A percentile compares a stretch with the other conserved stretches of the same genome.
Conservation (phyloP, 2,797 vertebrate genomes). For the Melanitta fusca region DNA sequence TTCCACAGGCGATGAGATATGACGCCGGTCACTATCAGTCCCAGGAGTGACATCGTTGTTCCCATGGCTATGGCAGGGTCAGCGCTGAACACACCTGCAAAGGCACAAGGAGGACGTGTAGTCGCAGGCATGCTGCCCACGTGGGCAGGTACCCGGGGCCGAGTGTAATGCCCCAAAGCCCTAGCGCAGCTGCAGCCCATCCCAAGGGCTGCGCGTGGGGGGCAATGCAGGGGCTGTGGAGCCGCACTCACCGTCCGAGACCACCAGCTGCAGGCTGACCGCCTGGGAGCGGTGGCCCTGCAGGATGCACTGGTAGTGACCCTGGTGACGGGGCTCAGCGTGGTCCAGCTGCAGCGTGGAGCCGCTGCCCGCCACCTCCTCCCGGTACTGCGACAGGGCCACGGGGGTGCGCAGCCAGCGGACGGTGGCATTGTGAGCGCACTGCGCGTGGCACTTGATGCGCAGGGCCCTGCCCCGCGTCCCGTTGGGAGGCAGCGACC, state of each 20-base stretch:
- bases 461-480: background rate
- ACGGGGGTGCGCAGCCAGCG: slow-evolving; percentile 64
- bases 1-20: slow-evolving; percentile 20
- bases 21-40: background rate
- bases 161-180: accelerated
- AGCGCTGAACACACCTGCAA: background rate
- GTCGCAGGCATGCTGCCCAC: accelerated
- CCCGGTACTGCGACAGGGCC: slow-evolving; percentile 28
- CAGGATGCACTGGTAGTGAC: slow-evolving; percentile 64
- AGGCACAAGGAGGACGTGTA: accelerated
- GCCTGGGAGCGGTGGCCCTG: background rate
- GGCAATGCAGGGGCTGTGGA: accelerated
- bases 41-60: slow-evolving; percentile 2
- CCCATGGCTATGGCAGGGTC: background rate
- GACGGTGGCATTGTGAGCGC: background rate
- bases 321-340: background rate
- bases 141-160: accelerated
- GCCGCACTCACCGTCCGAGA: background rate
- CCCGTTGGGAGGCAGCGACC: background rate
- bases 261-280: slow-evolving; percentile 11
- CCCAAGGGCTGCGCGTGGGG: accelerated
- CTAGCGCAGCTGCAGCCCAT: accelerated
- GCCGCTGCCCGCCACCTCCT: background rate
- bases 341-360: slow-evolving; percentile 32
- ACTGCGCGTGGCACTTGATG: slow-evolving; percentile 34